Base-by-base conservation (phyloP, 1,140 invertebrate genomes). In the Tribolium madens region DNA sequence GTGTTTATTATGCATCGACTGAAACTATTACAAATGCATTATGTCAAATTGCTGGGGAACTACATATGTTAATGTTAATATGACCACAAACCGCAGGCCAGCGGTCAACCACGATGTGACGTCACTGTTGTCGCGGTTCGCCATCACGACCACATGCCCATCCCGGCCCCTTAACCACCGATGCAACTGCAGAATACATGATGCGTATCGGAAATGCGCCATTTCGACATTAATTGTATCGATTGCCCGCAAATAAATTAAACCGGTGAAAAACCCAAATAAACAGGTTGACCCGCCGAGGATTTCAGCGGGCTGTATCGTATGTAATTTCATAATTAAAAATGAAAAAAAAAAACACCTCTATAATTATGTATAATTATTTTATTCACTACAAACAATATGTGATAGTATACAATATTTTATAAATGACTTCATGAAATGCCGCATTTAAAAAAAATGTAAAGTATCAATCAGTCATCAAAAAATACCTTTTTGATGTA, bases 21-120 rank as follows among this genome's bases (percentile, higher is more conserved):
- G 6, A 9, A 13, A 33, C 57, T 33, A 33, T 57, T 73, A 53
- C 48, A 57, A 57, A 53, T 73, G 50, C 48, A 73, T 73, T 73
- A 73, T 69, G 74, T 75, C 74, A 64, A 75, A 75, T 48, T 48
- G 47, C 15, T 14, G 15, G 47, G 36, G 71, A 73, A 75, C 53
- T 75, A 75, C 74, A 75, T 75, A 75, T 75, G 74, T 75, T 75
- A 75, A 75, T 75, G 74, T 75, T 75, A 75, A 75, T 75, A 52
- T 69, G 74, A 68, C 74, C 73, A 42, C 73, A 75, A 68, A 53
- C 73, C 74, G 64, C 74, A 75, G 31, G 12, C 53, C 47, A 69
- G 74, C 74, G 74, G 74, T 69, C 13, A 52, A 75, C 74, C 74
- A 52, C 74, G 36, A 31, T 52, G 53, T 75, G 74, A 75, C 74